These are phyloP conservation scores for Calephelis virginiensis DNA, from an alignment of 1,140 invertebrate genomes.

Conservation along the genomic window DNA sequence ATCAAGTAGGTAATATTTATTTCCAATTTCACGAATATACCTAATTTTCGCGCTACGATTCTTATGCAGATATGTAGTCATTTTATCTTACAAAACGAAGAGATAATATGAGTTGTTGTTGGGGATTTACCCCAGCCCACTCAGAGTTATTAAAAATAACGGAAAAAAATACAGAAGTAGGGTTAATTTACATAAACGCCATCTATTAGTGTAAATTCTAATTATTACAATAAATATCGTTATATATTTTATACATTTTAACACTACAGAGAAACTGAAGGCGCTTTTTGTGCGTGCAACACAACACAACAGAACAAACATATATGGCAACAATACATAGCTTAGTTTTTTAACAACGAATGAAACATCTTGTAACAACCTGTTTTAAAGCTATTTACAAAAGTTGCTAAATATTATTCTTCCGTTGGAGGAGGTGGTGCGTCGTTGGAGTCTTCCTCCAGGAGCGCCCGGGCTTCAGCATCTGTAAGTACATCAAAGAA, in stretches of 20 bases:
- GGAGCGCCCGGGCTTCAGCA: conserved; percentile 69
- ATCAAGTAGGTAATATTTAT: too few species aligned
- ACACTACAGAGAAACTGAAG: not conserved
- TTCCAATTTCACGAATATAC: too few species aligned
- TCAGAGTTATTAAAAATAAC: too few species aligned
- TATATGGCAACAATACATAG: conserved; percentile 26
- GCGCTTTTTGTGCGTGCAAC: conserved; percentile 27
- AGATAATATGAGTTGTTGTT: too few species aligned
- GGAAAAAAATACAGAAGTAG: too few species aligned
- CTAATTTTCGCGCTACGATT: too few species aligned
- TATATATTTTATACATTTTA: not conserved
- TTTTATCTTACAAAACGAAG: too few species aligned
- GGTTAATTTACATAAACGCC: too few species aligned
- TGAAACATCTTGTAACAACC: conserved; percentile 67
- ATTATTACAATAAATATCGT: too few species aligned
- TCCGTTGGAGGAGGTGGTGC: conserved; percentile 54
- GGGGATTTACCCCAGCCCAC: too few species aligned
- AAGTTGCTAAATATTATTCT: conserved; percentile 75
- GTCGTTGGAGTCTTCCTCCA: conserved; percentile 56
- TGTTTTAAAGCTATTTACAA: conserved; percentile 72
- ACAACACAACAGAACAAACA: conserved; percentile 39
- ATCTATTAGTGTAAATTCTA: too few species aligned
- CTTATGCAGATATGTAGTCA: too few species aligned
- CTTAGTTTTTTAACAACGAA: conserved; percentile 58
- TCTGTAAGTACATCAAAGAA: conserved; percentile 45